Percentiles rank a stretch among this genome's conserved stretches.
Evolutionary conservation across 2,113 vertebrate species (phyloP).

Genomic region (Calidris pugnax): DNA sequence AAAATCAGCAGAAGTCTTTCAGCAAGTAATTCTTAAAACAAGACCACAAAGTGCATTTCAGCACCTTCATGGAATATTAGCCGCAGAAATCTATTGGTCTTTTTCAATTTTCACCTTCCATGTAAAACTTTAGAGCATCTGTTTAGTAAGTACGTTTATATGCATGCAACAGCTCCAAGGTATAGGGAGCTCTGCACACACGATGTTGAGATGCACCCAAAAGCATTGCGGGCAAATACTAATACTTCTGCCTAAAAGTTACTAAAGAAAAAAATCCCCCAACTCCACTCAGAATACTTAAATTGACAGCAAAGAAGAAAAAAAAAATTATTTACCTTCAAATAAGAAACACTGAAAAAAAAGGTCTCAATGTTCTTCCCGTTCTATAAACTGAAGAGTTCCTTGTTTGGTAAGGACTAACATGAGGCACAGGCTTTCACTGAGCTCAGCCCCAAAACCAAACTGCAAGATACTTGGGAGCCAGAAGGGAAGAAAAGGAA

Average conservation of each 20-base stretch:
- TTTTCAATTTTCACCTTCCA: background rate
- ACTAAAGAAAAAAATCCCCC: background rate
- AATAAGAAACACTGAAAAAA: background rate
- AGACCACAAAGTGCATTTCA: background rate
- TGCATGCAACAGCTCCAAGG: background rate
- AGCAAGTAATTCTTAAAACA: background rate
- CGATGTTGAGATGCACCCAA: rapidly evolving
- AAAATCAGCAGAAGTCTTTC: background rate
- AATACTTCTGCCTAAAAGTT: background rate
- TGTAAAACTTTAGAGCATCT: rapidly evolving
- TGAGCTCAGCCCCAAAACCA: background rate
- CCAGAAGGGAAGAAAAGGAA: background rate
- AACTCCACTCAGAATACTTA: background rate
- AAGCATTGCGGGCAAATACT: rapidly evolving
- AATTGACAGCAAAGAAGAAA: background rate
- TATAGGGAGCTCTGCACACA: background rate
- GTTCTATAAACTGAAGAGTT: rapidly evolving
- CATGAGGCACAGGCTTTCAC: rapidly evolving
- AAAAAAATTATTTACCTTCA: background rate
- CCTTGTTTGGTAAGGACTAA: background rate
- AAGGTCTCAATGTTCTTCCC: rapidly evolving
- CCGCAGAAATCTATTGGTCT: background rate
- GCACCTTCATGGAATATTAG: background rate
- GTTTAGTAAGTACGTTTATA: rapidly evolving
- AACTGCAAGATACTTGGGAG: background rate